Conservation (phyloP, 2,113 vertebrate species). For the Vimba vimba region DNA sequence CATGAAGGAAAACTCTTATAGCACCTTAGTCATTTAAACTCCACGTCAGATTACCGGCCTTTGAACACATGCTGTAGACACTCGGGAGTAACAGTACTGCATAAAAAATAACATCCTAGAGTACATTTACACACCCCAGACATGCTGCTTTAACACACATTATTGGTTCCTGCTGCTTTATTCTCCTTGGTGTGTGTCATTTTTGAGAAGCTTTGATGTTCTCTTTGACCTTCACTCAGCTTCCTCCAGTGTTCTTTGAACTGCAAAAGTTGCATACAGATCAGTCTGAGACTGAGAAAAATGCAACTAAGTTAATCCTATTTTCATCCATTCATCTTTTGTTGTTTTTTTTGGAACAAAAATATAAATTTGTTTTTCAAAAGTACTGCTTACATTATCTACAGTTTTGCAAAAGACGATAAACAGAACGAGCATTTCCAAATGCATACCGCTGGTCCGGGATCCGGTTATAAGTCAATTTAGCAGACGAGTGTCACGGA, state of each 20-base stretch:
- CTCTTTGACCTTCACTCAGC: not conserved
- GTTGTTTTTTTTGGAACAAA: constrained; percentile 45
- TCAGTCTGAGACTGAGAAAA: constrained; percentile 39
- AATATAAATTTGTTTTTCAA: constrained; percentile 57
- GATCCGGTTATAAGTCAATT: not conserved
- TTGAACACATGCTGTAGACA: constrained; percentile 23
- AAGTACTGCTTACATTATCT: constrained; percentile 63
- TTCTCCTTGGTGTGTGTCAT: not conserved
- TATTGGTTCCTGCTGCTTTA: constrained; percentile 1
- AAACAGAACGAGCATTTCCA: constrained; percentile 52
- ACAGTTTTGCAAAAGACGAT: constrained; percentile 59
- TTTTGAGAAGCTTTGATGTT: constrained; percentile 17
- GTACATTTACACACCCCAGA: constrained; percentile 7
- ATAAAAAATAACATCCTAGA: constrained; percentile 6
- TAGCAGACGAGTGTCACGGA: constrained; percentile 13
- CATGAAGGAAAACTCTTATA: constrained; percentile 24
- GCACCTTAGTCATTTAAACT: constrained; percentile 16
- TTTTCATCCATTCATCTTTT: constrained; percentile 15
- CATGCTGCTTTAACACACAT: constrained; percentile 13
- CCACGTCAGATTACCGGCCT: not conserved
- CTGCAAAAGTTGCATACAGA: constrained; percentile 25
- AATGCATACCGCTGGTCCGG: constrained; percentile 49
- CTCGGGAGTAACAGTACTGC: not conserved
- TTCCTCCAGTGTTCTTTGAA: constrained; percentile 6
- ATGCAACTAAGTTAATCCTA: constrained; percentile 13